Percentiles rank a stretch among this genome's conserved stretches.
phyloP scores from a whole-genome alignment of 2,888 invertebrate genomes.

The Cantharis lateralis region DNA sequence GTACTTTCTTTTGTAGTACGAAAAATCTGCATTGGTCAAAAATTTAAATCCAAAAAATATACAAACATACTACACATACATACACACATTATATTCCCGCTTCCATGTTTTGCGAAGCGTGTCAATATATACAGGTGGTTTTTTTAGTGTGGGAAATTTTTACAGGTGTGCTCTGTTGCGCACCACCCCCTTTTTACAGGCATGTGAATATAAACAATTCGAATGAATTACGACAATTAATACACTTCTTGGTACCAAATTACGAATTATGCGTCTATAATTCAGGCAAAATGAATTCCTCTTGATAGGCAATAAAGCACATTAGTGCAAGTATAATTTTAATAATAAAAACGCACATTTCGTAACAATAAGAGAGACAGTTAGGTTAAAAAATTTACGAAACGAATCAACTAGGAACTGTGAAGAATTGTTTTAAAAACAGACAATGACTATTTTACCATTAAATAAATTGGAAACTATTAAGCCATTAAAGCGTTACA shows the following conservation, averaged over 20 bases:
- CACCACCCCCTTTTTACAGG: slow-evolving; percentile 15
- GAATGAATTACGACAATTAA: slow-evolving; percentile 11
- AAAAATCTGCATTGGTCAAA: not conserved
- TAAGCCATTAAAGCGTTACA: slow-evolving; percentile 1
- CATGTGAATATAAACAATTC: slow-evolving; percentile 21
- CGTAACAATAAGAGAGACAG: not conserved
- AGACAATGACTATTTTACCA: slow-evolving; percentile 15
- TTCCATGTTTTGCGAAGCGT: slow-evolving; percentile 38
- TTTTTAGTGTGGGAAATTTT: slow-evolving; percentile 42
- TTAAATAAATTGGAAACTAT: slow-evolving; percentile 9
- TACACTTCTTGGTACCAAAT: not conserved
- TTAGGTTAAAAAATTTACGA: slow-evolving; percentile 7
- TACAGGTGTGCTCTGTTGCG: slow-evolving; percentile 39
- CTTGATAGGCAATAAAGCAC: not conserved
- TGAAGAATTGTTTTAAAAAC: slow-evolving; percentile 1
- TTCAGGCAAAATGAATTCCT: not conserved
- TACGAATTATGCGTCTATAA: not conserved
- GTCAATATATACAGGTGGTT: slow-evolving; percentile 39
- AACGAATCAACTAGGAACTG: slow-evolving; percentile 19
- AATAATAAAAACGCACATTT: not conserved
- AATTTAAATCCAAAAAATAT: not conserved
- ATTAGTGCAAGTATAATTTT: not conserved
- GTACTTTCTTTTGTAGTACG: no score
- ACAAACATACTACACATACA: not conserved
- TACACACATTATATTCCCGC: not conserved